Evolutionary conservation across 2,113 vertebrate species (phyloP), one percentile per base, ranked within the genome.

Genomic region (Haliaeetus leucogaster): DNA sequence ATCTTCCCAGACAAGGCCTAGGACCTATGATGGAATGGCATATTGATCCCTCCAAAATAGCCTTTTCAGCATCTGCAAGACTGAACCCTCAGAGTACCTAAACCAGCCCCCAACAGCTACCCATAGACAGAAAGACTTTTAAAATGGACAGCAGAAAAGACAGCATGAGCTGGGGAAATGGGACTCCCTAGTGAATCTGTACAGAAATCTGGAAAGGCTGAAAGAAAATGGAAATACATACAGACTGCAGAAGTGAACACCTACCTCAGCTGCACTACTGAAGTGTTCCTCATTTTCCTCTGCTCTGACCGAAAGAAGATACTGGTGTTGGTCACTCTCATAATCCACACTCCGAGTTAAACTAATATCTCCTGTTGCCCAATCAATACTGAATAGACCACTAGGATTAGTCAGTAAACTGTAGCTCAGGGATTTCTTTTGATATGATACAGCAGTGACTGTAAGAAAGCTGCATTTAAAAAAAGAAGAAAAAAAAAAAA

Each of bases 391-490:
- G 97, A 99, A 99, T 7, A 99, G 98, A 76, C 98, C 99, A 94
- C 98, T 98, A 93, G 99, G 99, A 94, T 99, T 99, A 97, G 98
- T 98, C 27, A 99, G 94, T 38, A 99, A 98, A 96, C 98, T 99
- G 97, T 99, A 99, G 96, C 94, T 98, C 97, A 99, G 97, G 15
- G 98, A 95, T 92, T 98, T 98, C 86, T 99, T 98, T 96, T 99
- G 99, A 96, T 99, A 98, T 58, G 99, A 99, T 78, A 99, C 84
- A 42, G 99, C 99, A 55, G 97, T 97, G 43, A 98, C 98, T 47
- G 97, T 98, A 95, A 99, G 92, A 97, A 99, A 99, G 48, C 99
- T 99, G 97, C 19, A 95, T 93, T 61, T 23, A 50, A 21, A 22
- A 77, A 63, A 63, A 16, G 20, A 52, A 30, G 59, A 25, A 22